These are phyloP conservation scores for Anguilla marmorata DNA, from an alignment of 2,797 vertebrate genomes.

Conservation along the genomic window DNA sequence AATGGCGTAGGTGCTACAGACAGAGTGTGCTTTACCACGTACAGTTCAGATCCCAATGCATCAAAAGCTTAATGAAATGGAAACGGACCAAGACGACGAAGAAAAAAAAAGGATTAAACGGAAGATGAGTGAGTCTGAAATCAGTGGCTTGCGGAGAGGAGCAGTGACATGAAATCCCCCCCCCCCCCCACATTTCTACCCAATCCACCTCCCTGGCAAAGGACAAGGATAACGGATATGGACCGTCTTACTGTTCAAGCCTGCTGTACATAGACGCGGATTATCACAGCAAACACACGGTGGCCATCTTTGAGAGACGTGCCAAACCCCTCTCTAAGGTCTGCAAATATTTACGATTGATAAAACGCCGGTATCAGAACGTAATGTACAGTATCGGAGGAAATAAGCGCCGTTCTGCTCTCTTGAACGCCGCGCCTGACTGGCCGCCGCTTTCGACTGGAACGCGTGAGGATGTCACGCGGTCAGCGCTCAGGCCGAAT, in stretches of 20 bases:
- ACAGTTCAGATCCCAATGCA: slow-evolving; percentile 45
- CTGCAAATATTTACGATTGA: background rate
- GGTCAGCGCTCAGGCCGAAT: background rate
- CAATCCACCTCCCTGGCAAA: background rate
- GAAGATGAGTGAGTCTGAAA: slow-evolving; percentile 45
- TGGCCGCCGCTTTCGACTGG: too few relatives aligned
- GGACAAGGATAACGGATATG: background rate
- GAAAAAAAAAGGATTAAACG: slow-evolving; percentile 51
- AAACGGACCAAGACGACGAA: slow-evolving; percentile 50
- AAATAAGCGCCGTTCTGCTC: background rate
- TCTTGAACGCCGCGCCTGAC: background rate
- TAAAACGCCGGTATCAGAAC: background rate
- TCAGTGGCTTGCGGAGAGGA: slow-evolving; percentile 28
- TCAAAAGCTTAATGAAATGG: slow-evolving; percentile 60
- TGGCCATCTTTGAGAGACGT: background rate
- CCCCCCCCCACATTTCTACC: background rate
- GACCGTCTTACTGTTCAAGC: background rate
- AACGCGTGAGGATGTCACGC: background rate
- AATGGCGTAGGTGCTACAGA: slow-evolving; percentile 64
- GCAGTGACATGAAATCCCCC: slow-evolving; percentile 12
- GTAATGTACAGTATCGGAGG: background rate
- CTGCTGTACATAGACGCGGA: slow-evolving; percentile 5
- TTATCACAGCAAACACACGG: background rate
- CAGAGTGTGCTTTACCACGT: slow-evolving; percentile 55
- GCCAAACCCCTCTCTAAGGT: background rate